Evolutionary conservation across 1,140 invertebrate species (phyloP), one percentile per base, ranked within the genome.

Genomic region (Drosophila nannoptera): DNA sequence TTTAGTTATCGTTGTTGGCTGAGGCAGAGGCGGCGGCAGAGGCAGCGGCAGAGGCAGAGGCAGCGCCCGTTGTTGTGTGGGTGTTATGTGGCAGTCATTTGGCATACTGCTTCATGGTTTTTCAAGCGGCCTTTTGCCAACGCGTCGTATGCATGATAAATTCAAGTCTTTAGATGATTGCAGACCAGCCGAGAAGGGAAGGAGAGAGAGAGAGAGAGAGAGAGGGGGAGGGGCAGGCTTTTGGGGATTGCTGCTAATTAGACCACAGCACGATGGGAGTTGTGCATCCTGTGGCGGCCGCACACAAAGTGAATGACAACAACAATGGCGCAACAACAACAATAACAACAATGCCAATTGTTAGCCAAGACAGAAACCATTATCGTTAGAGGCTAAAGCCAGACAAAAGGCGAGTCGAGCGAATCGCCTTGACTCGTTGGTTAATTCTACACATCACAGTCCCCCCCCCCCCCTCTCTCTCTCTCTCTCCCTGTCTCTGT

Each of bases 131-230:
- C 67, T 66, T 74, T 70, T 70, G 54, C 73, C 73, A 59, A 54
- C 65, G 60, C 49, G 71, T 63, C 75, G 75, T 65, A 68, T 83
- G 49, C 75, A 75, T 72, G 75, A 82, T 82, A 83, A 82, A 82
- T 83, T 65, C 75, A 78, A 72, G 78, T 65, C 74, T 70, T 70
- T 70, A 78, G 22, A 22, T 22, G 22, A 22, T 22, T 22, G 22
- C 22, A 22, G 22, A 3, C 22, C 22, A 22, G 3, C 22, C 22
- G 22, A 22, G 22, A 22, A 3, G 22, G 3, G 22, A 22, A 22
- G 22, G 4, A 8, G 36, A 40, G 38, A 40, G 38, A 40, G 11
- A 40, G 38, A n/a, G 0, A 6, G 7, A 5, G 38, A 45, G 54
- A 38, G 38, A 4, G 8, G n/a, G 40, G n/a, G 11, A 5, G 11